Base-by-base conservation (phyloP, 1,140 invertebrate genomes). In the Catajapyx aquilonaris region DNA sequence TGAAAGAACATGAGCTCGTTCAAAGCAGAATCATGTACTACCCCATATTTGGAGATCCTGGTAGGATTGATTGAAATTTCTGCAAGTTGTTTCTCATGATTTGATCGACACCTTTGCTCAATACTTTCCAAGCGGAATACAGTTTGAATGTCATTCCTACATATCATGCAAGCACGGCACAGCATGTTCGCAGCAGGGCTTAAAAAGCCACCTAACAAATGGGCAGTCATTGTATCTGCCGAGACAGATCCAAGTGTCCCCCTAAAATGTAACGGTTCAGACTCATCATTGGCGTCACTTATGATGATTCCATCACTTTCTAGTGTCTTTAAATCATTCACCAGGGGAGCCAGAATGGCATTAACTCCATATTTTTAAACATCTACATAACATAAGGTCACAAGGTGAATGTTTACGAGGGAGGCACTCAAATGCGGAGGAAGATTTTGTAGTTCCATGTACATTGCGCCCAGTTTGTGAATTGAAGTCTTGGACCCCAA, bases 401-500 rank as follows among this genome's bases (percentile, higher is more conserved):
- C 23, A 28, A 28, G 23, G 23, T 28, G 23, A 28, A 28, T 28
- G 13, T 28, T 28, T 13, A 9, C 23, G 7, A 28, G 23, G 7
- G 7, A 9, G 13, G 23, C 7, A 28, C 13, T 28, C n/a, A n/a
- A n/a, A 28, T 28, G 23, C 7, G 23, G 7, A 28, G 23, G 7
- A 28, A 28, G 7, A 28, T 28, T 13, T 7, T 28, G 23, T 13
- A 28, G 23, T 28, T 7, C 7, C 23, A 37, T 31, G 31, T 39
- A 39, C 11, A 39, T 2, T 34, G 34, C 30, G 3, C 17, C 32
- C 11, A 39, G n/a, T 39, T 39, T 39, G 10, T 39, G 33, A 37
- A 16, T 17, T 39, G 17, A 35, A 13, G 4, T 35, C 13, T 39
- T 19, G 3, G 17, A 20, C 13, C 38, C 33, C 2, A 13, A 33